Percentiles rank a stretch among this genome's conserved stretches.
These are phyloP conservation scores for Pachymerium ferrugineum DNA, from an alignment of 2,888 invertebrate species.

Conservation along the genomic window DNA sequence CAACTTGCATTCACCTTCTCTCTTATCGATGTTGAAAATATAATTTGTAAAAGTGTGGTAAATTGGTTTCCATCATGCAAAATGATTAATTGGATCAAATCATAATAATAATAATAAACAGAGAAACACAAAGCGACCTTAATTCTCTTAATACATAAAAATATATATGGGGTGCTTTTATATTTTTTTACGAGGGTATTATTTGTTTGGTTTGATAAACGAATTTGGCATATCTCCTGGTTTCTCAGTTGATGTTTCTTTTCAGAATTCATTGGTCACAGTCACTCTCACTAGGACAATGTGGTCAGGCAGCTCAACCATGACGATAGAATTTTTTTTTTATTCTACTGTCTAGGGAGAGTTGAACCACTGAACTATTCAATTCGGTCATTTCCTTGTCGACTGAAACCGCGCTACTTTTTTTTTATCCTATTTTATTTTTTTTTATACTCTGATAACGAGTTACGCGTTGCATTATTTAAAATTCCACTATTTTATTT, in stretches of 20 bases:
- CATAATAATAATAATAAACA: background rate
- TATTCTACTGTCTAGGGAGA: background rate
- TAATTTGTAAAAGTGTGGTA: background rate
- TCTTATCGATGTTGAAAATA: background rate
- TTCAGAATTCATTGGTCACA: slow-evolving; percentile 25
- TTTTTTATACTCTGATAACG: background rate
- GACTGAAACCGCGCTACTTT: background rate
- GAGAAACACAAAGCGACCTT: background rate
- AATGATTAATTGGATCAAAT: background rate
- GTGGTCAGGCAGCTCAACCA: slow-evolving; percentile 14
- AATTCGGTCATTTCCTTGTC: slow-evolving; percentile 19
- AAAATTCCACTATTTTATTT: background rate
- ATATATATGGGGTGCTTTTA: too few relatives aligned
- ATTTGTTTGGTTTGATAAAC: too few relatives aligned
- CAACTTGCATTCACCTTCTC: background rate
- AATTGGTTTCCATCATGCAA: background rate
- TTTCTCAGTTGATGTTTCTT: slow-evolving; percentile 15
- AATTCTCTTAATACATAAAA: too few relatives aligned
- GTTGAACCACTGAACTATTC: slow-evolving; percentile 27
- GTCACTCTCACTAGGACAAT: slow-evolving; percentile 24
- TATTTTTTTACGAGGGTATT: too few relatives aligned
- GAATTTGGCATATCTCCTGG: slow-evolving; percentile 24
- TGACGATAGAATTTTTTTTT: background rate
- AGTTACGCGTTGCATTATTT: background rate
- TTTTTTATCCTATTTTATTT: too few relatives aligned